A percentile compares a stretch with the other conserved stretches of the same genome.
Conservation (phyloP, 2,797 vertebrate genomes). For the Coranthus polyacanthus region DNA sequence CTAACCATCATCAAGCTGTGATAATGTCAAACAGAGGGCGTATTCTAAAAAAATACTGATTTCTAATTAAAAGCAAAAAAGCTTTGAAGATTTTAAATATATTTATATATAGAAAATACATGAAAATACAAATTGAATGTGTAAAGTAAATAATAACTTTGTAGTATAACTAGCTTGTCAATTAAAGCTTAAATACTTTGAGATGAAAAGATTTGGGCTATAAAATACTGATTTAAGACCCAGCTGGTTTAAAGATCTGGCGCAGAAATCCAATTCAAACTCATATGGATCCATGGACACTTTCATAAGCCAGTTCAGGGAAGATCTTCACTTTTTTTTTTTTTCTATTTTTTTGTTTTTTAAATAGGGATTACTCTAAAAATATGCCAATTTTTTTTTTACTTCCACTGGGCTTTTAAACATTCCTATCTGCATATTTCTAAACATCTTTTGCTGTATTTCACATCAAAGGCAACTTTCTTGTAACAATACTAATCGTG, state of each 20-base stretch:
- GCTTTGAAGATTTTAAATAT: conserved; percentile 84
- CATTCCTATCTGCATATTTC: conserved; percentile 76
- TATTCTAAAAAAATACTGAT: conserved; percentile 79
- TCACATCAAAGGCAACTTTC: conserved; percentile 83
- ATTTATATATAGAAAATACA: conserved; percentile 86
- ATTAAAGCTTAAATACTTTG: conserved; percentile 84
- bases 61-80: conserved; percentile 84
- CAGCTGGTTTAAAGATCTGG: conserved; percentile 46
- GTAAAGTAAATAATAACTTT: conserved; percentile 77
- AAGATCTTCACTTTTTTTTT: conserved; percentile 17
- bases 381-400: conserved; percentile 40
- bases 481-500: conserved; percentile 65
- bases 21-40: conserved; percentile 74
- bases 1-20: conserved; percentile 66
- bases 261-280: conserved; percentile 26
- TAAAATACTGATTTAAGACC: conserved; percentile 50
- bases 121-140: conserved; percentile 83
- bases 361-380: conserved; percentile 43
- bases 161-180: conserved; percentile 73
- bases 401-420: conserved; percentile 53
- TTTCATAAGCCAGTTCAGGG: conserved; percentile 38
- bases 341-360: too few species aligned
- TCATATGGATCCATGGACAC: conserved; percentile 19
- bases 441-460: conserved; percentile 76
- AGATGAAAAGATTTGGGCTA: conserved; percentile 63